Percentiles rank a stretch among this genome's conserved stretches.
phyloP scores from a whole-genome alignment of 2,113 vertebrate species.

The Varanus salvator region DNA sequence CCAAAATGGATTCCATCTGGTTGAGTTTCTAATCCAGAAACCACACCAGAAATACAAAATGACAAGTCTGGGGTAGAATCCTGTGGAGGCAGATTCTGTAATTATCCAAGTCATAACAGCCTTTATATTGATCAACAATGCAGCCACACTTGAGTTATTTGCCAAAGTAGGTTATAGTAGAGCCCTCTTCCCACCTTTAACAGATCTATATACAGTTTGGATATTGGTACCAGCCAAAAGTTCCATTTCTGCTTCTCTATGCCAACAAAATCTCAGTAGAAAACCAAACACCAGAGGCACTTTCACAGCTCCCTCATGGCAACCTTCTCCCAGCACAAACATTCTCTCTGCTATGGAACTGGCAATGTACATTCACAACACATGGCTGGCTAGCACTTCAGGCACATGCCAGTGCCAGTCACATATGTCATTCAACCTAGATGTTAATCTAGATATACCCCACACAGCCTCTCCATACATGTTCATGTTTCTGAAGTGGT shows the following conservation, averaged over 20 bases:
- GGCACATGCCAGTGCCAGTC: neutral
- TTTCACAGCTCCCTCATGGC: conserved; percentile 15
- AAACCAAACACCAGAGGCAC: neutral
- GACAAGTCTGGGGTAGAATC: no score
- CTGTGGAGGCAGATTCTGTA: no score
- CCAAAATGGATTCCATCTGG: neutral
- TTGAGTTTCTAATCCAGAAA: neutral
- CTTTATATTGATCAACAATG: no score
- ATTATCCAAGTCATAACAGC: no score
- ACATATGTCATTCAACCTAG: neutral
- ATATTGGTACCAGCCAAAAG: neutral
- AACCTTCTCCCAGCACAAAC: conserved; percentile 8
- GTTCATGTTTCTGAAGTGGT: neutral
- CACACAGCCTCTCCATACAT: neutral
- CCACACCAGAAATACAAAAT: neutral
- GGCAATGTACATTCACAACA: neutral
- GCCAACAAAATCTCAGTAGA: neutral
- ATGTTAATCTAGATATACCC: neutral
- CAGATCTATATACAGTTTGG: neutral
- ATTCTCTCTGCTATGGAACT: neutral
- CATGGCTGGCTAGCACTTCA: neutral
- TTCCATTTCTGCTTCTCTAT: neutral
- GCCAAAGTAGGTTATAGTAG: no score
- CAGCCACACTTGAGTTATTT: no score
- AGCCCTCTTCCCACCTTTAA: neutral